Evolutionary conservation across 2,888 invertebrate species (phyloP), one percentile per base, ranked within the genome.

Genomic region (Leptopilina drosophilae): DNA sequence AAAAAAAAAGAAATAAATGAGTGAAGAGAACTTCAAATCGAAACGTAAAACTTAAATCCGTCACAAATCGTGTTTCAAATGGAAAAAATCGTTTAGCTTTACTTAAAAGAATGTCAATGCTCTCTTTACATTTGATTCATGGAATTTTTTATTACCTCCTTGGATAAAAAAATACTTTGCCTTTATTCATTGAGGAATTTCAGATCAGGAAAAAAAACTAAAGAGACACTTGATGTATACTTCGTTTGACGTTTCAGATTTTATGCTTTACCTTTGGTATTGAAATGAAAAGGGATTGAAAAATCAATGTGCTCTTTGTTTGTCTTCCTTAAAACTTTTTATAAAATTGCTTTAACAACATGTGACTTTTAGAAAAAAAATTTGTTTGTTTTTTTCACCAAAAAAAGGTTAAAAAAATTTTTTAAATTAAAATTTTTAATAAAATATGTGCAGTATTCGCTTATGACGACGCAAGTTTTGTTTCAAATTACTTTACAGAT

Each of bases 231-330:
- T 53, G 14, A 5, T 56, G 56, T 73, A 33, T 20, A 33, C 56
- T 40, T 26, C n/a, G 73, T 73, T 73, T 73, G 33, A 73, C 56
- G 56, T 73, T 49, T 56, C 56, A 73, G 56, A 56, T 33, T 73
- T 40, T 73, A 73, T 56, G 26, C 73, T 73, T 5, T 33, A 73
- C 73, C 56, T 73, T 73, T 73, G 73, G 56, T 73, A 73, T 73
- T 73, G 73, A 73, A 73, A 73, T 73, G 56, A 73, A 49, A 49
- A 33, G 49, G 33, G 56, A 33, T 73, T 56, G 53, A 14, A 73
- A 73, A 73, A 73, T 73, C 73, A 73, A 73, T 33, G 33, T 33
- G n/a, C 73, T 53, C 67, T 67, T 46, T 49, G 15, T 12, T 15
- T 12, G 46, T 49, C 49, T 12, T 3, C 20, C 49, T 20, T 9